Conservation (phyloP, 2,888 invertebrate genomes). For the Eurytoma adleriae region DNA sequence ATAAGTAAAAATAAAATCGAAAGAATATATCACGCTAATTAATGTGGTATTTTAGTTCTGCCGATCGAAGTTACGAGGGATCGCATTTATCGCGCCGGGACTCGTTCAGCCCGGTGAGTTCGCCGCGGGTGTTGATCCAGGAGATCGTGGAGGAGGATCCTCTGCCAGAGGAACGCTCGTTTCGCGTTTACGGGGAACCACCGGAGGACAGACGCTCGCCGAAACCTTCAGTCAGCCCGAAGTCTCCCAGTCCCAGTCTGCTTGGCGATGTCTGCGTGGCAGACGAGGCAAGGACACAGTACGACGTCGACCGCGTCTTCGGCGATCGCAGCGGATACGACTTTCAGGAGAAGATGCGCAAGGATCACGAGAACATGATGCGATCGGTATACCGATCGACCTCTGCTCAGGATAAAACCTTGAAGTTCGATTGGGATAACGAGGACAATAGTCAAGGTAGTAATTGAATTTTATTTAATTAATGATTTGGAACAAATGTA, state of each 20-base stretch:
- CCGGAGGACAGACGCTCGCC: neutral
- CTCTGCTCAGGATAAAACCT: conserved; percentile 36
- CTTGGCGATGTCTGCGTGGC: conserved; percentile 34
- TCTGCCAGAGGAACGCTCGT: conserved; percentile 10
- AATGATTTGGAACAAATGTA: no score
- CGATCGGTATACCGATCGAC: conserved; percentile 31
- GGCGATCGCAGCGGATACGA: conserved; percentile 38
- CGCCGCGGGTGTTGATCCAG: conserved; percentile 29
- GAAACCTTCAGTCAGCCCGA: neutral
- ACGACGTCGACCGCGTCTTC: conserved; percentile 34
- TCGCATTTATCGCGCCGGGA: conserved; percentile 37
- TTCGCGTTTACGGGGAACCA: conserved; percentile 42
- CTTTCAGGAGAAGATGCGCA: conserved; percentile 29
- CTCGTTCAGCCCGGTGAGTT: conserved; percentile 16
- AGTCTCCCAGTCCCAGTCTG: conserved; percentile 25
- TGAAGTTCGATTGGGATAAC: conserved; percentile 23
- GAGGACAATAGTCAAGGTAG: conserved; percentile 16
- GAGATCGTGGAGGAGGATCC: conserved; percentile 1
- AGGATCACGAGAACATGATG: conserved; percentile 43
- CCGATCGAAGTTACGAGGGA: neutral
- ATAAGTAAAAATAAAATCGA: no score
- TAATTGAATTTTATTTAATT: neutral
- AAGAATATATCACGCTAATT: no score
- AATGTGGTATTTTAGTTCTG: no score
- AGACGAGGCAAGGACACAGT: neutral